Evolutionary conservation across 2,888 invertebrate genomes (phyloP), one percentile per base, ranked within the genome.

Genomic region (Trichogramma evanescens): DNA sequence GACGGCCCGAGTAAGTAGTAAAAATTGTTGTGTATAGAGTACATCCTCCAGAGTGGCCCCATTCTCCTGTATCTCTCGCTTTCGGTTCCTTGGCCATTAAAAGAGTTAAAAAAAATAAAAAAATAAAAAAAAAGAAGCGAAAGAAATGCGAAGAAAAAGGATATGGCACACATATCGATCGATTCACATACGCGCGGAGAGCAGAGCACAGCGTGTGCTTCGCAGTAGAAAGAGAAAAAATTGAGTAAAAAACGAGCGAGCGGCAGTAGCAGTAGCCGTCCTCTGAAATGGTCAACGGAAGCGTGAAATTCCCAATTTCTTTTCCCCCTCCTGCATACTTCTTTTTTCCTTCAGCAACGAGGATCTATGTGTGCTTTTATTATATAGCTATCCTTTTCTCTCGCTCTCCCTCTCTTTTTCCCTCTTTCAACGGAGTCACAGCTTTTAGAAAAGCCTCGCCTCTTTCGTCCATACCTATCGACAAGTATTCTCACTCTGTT

Each of bases 281-380:
- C 13, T 66, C 64, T 65, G 65, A 67, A 72, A 70, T 71, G 70
- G 71, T 70, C 71, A 75, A 73, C 70, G 72, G 72, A 71, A 75
- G 74, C 74, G 75, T 75, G 74, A 75, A 75, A 75, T 74, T 74
- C 72, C 70, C 73, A 75, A 74, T 75, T 75, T 72, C 74, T 74
- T 73, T 72, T 71, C 70, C 70, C 69, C 67, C 68, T 66, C 61
- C n/a, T 52, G 58, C 61, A 44, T 50, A 41, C 50, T 49, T 67
- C 58, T 26, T 26, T 26, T 26, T 26, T 26, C 26, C 26, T 50
- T 13, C n/a, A 10, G 7, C 50, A 10, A 13, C 13, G 9, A 8
- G 50, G 13, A 10, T 7, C 13, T 50, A 50, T 13, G 13, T 50
- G 13, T 13, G 13, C 8, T 9, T 45, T 9, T 45, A 45, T 3